Evolutionary conservation across 1,140 invertebrate genomes (phyloP), one percentile per base, ranked within the genome.

Genomic region (Zaprionus capensis): DNA sequence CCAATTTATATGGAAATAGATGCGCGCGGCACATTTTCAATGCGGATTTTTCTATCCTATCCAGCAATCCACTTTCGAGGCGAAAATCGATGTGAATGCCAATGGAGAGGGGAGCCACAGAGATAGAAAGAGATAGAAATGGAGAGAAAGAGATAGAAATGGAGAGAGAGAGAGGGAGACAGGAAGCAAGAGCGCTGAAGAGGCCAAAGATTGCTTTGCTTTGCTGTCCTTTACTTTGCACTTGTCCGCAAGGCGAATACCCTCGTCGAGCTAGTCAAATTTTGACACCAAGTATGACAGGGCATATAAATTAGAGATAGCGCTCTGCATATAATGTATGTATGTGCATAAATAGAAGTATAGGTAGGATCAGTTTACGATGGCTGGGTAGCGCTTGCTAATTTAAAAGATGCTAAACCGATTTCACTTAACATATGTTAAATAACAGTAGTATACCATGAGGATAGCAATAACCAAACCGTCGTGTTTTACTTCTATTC

Each of bases 1-100:
- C 83, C 83, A 86, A 86, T 86, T 86, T 86, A 86, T 88, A 86
- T 86, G 83, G 83, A 86, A 86, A 86, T 86, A 88, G 83, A 86
- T 86, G 84, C 84, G 84, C 84, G 83, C 82, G 82, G 82, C 83
- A 76, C 80, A 87, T 82, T 85, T 85, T 85, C 83, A 82, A 86
- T 85, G 76, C 79, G 79, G 71, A 86, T 82, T 73, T 82, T 74
- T 62, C 46, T 67, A 51, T 67, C 34, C 64, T 59, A 67, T 61
- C 57, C 71, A 51, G 38, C 71, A 74, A 74, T 74, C 71, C 72
- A 74, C 72, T 74, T 74, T 74, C 58, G 55, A 51, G 71, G 71
- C 75, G 71, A 77, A 77, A 77, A 77, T 77, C 75, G 71, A 77
- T 77, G 71, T 56, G 58, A 58, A 70, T 74, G 66, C 58, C 58